Conservation (phyloP, 2,888 invertebrate genomes). For the Protophormia terraenovae region DNA sequence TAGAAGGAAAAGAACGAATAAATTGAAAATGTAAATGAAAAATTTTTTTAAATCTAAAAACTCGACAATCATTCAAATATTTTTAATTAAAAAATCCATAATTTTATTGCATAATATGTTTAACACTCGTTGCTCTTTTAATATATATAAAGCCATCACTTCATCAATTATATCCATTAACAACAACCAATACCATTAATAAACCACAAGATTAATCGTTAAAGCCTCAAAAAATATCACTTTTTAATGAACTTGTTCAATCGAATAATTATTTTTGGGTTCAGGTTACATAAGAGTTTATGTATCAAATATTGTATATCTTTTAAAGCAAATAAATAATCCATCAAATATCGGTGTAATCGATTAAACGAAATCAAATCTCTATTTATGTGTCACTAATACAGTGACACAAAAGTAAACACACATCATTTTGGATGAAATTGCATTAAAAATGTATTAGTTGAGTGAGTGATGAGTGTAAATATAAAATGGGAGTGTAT, state of each 20-base stretch:
- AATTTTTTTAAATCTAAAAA: too few species aligned
- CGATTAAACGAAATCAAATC: not conserved
- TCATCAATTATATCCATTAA: too few species aligned
- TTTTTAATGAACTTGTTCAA: not conserved
- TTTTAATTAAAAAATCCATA: too few species aligned
- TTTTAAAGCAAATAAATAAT: not conserved
- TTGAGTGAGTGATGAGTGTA: not conserved
- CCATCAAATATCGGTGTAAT: not conserved
- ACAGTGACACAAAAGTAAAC: not conserved
- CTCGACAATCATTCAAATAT: too few species aligned
- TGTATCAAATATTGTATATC: not conserved
- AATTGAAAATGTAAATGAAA: too few species aligned
- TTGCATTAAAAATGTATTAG: not conserved
- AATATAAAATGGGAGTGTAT: not conserved
- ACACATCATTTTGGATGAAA: not conserved
- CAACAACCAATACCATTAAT: not conserved
- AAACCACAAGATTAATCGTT: not conserved
- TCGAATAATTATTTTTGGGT: not conserved
- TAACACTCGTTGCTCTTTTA: too few species aligned
- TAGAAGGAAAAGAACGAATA: too few species aligned
- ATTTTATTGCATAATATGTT: too few species aligned
- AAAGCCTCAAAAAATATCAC: not conserved
- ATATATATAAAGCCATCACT: too few species aligned
- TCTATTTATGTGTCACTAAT: too few species aligned
- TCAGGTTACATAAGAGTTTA: not conserved